phyloP scores from a whole-genome alignment of 2,888 invertebrate species.

The Alitta virens region DNA sequence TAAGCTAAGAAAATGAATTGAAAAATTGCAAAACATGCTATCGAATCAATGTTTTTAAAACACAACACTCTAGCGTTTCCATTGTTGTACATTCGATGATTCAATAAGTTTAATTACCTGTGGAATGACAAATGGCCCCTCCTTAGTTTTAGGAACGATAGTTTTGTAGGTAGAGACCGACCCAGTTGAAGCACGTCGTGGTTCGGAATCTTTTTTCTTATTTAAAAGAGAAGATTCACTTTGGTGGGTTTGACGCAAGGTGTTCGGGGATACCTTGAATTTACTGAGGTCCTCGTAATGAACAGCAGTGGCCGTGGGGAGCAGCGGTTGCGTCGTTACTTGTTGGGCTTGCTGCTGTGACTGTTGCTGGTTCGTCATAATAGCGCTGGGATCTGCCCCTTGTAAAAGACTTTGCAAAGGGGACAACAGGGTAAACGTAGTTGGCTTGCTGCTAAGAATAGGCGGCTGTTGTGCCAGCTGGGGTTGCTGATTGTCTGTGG shows the following conservation, averaged over 20 bases:
- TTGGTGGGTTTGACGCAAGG: no score
- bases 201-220: not conserved
- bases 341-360: not conserved
- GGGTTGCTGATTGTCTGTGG: not conserved
- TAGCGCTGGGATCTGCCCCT: not conserved
- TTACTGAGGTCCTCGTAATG: constrained; percentile 6
- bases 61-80: no score
- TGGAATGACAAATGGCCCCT: constrained; percentile 60
- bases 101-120: no score
- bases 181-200: constrained; percentile 18
- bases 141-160: constrained; percentile 31
- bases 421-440: not conserved
- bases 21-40: no score
- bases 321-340: not conserved
- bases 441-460: no score
- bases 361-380: not conserved
- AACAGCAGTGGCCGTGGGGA: not conserved
- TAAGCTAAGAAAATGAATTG: no score
- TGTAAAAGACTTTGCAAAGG: not conserved
- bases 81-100: no score
- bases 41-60: no score
- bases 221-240: not conserved
- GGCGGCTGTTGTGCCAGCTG: not conserved
- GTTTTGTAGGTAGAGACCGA: constrained; percentile 1
- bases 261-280: no score